Conservation (phyloP, 2,888 invertebrate species). For the Oscheius myriophilus region DNA sequence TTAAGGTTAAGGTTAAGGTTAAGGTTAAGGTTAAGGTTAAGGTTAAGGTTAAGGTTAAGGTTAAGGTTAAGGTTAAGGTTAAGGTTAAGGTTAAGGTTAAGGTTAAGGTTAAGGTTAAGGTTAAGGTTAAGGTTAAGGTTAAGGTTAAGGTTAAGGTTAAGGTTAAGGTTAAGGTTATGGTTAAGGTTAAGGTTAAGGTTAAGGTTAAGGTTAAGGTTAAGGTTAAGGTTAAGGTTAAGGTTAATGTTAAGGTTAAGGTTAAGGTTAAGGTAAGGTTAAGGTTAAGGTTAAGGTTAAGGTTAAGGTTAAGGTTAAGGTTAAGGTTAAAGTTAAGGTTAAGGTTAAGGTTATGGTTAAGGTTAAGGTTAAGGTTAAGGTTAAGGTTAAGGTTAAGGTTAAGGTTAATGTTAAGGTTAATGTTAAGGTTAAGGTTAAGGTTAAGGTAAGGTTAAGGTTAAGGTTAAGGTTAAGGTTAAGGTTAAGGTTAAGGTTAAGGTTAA, state of each 20-base stretch:
- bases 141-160: not conserved
- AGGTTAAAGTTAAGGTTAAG: not conserved
- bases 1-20: not conserved
- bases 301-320: not conserved
- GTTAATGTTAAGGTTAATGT: too few relatives aligned
- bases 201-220: not conserved
- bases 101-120: not conserved
- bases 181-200: not conserved
- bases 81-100: not conserved
- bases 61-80: not conserved
- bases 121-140: not conserved
- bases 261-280: not conserved
- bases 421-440: not conserved
- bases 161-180: not conserved
- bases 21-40: not conserved
- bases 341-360: not conserved
- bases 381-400: not conserved
- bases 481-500: not conserved
- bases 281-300: not conserved
- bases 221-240: not conserved
- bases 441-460: too few relatives aligned
- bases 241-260: not conserved
- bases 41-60: not conserved
- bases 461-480: not conserved
- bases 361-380: not conserved